A percentile compares a stretch with the other conserved stretches of the same genome.
These are phyloP conservation scores for Globodera rostochiensis DNA, from an alignment of 1,140 invertebrate genomes.

Conservation along the genomic window DNA sequence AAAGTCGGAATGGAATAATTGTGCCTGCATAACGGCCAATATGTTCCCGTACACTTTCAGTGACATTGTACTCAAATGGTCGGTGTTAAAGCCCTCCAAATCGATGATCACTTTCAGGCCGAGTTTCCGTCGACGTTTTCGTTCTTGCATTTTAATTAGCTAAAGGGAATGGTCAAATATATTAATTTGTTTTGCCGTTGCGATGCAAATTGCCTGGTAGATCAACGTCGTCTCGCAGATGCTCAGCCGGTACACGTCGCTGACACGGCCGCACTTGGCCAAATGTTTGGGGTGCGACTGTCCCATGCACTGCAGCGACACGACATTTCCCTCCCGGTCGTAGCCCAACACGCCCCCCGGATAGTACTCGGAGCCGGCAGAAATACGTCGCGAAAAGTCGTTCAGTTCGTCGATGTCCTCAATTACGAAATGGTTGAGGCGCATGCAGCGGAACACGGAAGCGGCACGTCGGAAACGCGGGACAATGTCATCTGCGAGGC, in stretches of 20 bases:
- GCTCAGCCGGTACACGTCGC: conserved; percentile 40
- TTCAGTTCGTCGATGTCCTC: conserved; percentile 44
- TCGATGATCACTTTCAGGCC: conserved; percentile 46
- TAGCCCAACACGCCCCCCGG: conserved; percentile 56
- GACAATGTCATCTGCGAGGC: conserved; percentile 45
- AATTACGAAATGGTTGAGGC: conserved; percentile 23
- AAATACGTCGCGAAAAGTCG: conserved; percentile 11
- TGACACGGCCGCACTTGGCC: conserved; percentile 46
- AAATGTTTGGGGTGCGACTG: conserved; percentile 43
- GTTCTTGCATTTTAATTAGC: conserved; percentile 41
- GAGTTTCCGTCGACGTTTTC: conserved; percentile 39
- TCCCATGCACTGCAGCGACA: conserved; percentile 52
- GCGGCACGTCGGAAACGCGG: conserved; percentile 39
- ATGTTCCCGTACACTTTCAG: conserved; percentile 43
- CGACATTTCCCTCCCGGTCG: conserved; percentile 59
- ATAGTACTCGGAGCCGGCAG: conserved; percentile 41
- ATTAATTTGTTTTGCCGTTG: neutral
- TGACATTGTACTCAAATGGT: conserved; percentile 36
- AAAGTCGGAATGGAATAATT: conserved; percentile 4
- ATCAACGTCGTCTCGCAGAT: conserved; percentile 39
- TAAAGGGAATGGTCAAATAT: neutral
- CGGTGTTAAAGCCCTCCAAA: conserved; percentile 44
- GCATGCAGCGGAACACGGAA: conserved; percentile 25
- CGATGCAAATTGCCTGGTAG: conserved; percentile 26
- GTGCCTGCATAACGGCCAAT: conserved; percentile 35